Percentiles rank a stretch among this genome's conserved stretches.
Conservation (phyloP, 1,140 invertebrate species). For the Zaprionus kolodkinae region DNA sequence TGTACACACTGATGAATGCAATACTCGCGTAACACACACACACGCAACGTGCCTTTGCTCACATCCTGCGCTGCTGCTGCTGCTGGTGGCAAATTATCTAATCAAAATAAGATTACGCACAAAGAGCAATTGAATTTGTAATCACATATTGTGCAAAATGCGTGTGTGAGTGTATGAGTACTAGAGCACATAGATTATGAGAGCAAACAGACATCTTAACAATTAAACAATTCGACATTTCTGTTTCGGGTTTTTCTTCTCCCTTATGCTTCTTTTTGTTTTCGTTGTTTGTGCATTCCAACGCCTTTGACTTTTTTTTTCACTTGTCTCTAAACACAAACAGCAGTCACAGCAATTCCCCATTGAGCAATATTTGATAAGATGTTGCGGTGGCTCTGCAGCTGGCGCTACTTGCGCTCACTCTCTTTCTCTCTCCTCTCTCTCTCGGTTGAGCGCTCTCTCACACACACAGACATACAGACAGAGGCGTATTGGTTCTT, state of each 20-base stretch:
- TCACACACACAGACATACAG: too few relatives aligned
- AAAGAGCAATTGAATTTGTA: conserved; percentile 23
- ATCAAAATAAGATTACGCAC: conserved; percentile 42
- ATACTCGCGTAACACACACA: not conserved
- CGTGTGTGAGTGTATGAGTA: not conserved
- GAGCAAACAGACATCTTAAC: not conserved
- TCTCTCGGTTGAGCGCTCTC: conserved; percentile 13
- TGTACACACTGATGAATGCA: not conserved
- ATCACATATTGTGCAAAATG: conserved; percentile 32
- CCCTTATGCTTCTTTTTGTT: not conserved
- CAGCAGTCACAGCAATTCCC: conserved; percentile 15
- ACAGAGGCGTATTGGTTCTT: conserved; percentile 13
- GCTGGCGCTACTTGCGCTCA: not conserved
- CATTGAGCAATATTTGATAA: conserved; percentile 50
- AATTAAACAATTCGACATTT: conserved; percentile 17
- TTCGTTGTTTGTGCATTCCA: conserved; percentile 42
- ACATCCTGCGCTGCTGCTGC: conserved; percentile 31
- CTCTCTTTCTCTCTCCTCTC: conserved; percentile 5
- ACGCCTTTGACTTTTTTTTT: conserved; percentile 48
- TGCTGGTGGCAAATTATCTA: conserved; percentile 51
- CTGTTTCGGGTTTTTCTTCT: conserved; percentile 3
- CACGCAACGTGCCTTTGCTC: conserved; percentile 9
- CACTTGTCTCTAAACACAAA: conserved; percentile 40
- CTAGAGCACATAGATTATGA: conserved; percentile 1
- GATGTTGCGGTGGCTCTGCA: conserved; percentile 9